Conservation (phyloP, 2,888 invertebrate genomes). For the Theretra japonica region DNA sequence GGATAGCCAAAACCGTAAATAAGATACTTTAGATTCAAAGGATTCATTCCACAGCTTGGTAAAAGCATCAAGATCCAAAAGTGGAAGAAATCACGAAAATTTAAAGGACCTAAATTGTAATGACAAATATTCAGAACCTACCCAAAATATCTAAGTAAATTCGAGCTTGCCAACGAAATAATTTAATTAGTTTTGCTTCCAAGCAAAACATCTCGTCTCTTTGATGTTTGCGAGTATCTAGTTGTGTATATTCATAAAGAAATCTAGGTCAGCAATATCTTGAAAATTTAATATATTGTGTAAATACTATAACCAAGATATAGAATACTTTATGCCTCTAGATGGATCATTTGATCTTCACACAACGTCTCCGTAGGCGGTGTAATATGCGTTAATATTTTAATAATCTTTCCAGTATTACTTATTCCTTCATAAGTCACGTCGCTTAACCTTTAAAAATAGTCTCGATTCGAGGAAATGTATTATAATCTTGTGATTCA, state of each 20-base stretch:
- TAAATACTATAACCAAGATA: conserved; percentile 7
- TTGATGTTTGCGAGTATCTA: neutral
- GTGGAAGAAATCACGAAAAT: no score
- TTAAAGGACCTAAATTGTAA: no score
- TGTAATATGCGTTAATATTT: conserved; percentile 6
- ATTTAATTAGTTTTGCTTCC: neutral
- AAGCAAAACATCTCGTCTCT: neutral
- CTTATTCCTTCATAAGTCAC: no score
- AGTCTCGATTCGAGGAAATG: no score
- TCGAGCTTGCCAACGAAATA: neutral
- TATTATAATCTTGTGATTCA: no score
- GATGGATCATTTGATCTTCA: neutral
- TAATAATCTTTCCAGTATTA: neutral
- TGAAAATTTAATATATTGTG: conserved; percentile 30
- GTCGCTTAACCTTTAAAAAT: no score
- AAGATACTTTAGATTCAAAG: neutral
- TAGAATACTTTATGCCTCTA: neutral
- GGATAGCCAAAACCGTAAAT: neutral
- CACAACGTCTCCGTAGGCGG: neutral
- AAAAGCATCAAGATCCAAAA: no score
- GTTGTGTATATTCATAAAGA: conserved; percentile 19
- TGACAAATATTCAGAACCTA: no score
- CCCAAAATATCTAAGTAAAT: no score
- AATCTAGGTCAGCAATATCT: conserved; percentile 35
- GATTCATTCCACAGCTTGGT: no score